Percentiles rank a stretch among this genome's conserved stretches.
phyloP scores from a whole-genome alignment of 2,113 vertebrate genomes.

The Athene noctua region DNA sequence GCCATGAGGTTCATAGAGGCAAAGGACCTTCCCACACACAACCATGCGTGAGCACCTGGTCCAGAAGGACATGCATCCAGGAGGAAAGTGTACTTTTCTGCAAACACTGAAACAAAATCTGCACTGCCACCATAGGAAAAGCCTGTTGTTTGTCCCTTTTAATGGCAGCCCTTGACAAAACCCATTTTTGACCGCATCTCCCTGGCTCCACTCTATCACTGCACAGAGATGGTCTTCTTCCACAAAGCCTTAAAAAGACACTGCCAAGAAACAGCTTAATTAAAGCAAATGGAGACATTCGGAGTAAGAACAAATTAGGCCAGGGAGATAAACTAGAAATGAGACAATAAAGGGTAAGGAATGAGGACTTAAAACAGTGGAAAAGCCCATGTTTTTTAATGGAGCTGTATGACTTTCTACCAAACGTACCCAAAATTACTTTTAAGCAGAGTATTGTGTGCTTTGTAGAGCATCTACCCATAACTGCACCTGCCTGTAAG shows the following conservation, averaged over 20 bases:
- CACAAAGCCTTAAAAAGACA: background rate
- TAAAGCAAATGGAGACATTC: conserved; percentile 1
- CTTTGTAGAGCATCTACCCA: background rate
- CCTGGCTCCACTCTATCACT: background rate
- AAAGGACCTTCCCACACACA: background rate
- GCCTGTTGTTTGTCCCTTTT: background rate
- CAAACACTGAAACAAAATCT: background rate
- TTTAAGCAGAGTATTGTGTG: background rate
- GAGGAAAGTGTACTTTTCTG: background rate
- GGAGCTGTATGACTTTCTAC: background rate
- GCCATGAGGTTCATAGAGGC: accelerated
- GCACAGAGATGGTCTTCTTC: background rate
- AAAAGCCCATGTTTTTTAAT: background rate
- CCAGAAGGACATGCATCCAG: too few species aligned
- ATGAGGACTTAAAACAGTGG: background rate
- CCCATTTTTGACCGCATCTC: background rate
- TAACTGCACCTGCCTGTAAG: background rate
- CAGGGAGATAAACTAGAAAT: conserved; percentile 16
- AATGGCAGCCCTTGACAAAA: background rate
- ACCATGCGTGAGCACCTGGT: accelerated
- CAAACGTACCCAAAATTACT: background rate
- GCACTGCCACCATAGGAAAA: background rate
- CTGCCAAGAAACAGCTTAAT: conserved; percentile 3
- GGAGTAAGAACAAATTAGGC: background rate
- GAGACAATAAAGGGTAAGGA: conserved; percentile 1